phyloP scores from a whole-genome alignment of 2,797 vertebrate species.

The Dicrostonyx torquatus region DNA sequence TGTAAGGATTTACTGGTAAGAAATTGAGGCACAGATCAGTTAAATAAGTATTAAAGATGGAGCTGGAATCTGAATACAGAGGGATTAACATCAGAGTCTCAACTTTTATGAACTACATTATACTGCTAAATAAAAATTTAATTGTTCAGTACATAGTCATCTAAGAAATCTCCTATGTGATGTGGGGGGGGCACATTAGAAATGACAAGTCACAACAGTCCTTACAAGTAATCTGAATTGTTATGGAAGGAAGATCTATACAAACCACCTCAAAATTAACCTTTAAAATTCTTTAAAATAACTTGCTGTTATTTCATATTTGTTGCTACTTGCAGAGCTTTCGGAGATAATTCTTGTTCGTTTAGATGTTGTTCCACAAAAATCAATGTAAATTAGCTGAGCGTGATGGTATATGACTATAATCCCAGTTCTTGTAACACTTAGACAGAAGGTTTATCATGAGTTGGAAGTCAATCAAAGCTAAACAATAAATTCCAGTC shows the following conservation, averaged over 20 bases:
- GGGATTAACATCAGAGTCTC: slow-evolving; percentile 12
- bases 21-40: not conserved
- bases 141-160: not conserved
- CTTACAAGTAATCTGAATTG: slow-evolving; percentile 36
- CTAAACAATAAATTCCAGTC: not conserved
- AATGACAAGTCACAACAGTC: not conserved
- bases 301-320: slow-evolving; percentile 25
- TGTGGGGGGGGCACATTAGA: not conserved
- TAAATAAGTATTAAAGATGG: not conserved
- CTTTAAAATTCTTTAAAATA: slow-evolving; percentile 35
- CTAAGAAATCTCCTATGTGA: not conserved
- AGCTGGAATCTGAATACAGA: slow-evolving; percentile 17
- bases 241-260: not conserved
- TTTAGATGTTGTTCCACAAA: slow-evolving; percentile 34
- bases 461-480: not conserved
- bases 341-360: slow-evolving; percentile 38
- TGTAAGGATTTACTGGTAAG: not conserved
- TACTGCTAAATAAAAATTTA: not conserved
- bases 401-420: not conserved
- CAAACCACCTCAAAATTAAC: slow-evolving; percentile 40
- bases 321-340: not conserved
- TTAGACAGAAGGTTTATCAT: not conserved
- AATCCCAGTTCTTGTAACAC: not conserved
- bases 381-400: slow-evolving; percentile 7
- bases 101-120: not conserved